Percentiles rank a stretch among this genome's conserved stretches.
Conservation (phyloP, 2,797 vertebrate species). For the Pangasius larnaudii region DNA sequence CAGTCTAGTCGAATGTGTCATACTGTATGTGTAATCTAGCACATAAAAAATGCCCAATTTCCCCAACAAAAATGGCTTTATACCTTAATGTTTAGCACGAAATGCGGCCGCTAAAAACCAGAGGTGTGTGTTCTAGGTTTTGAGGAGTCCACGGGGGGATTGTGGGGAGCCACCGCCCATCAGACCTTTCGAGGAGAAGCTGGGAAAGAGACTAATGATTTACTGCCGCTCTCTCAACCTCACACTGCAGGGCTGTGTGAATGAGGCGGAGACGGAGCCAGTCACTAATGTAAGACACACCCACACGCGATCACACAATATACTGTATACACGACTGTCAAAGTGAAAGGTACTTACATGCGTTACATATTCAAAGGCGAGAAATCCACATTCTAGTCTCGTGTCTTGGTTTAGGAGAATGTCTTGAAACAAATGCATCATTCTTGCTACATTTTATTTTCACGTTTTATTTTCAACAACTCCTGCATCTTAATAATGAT, state of each 20-base stretch:
- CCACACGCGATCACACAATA: background rate
- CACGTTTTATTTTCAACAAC: background rate
- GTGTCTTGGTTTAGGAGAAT: background rate
- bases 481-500: background rate
- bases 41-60: background rate
- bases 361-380: background rate
- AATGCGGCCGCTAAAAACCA: background rate
- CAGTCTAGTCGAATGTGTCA: background rate
- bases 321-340: background rate
- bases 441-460: background rate
- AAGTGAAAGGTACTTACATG: background rate
- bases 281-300: constrained; percentile 82
- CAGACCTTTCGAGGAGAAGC: constrained; percentile 91
- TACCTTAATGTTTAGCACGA: background rate
- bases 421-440: background rate
- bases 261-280: constrained; percentile 87
- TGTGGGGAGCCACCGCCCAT: constrained; percentile 70
- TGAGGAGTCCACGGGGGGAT: constrained; percentile 84
- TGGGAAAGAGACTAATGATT: constrained; percentile 88
- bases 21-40: background rate
- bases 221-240: constrained; percentile 87
- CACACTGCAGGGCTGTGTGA: constrained; percentile 91
- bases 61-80: background rate
- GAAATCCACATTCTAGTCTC: background rate
- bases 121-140: constrained; percentile 71